phyloP scores from a whole-genome alignment of 2,113 vertebrate genomes.

The Peucedramus taeniatus region DNA sequence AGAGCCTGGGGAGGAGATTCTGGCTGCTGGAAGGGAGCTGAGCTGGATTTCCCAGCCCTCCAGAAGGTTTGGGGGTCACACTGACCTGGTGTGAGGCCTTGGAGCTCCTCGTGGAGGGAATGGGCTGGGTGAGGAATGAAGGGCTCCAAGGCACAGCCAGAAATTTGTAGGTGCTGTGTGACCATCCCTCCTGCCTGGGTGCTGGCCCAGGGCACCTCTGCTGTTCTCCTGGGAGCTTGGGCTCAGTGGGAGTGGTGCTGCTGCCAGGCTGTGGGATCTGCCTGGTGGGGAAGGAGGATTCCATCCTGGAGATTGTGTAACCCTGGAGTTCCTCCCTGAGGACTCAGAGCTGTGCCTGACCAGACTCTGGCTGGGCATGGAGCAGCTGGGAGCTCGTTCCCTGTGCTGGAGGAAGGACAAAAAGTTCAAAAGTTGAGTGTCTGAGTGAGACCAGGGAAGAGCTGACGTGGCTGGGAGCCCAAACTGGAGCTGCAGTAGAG shows the following conservation, averaged over 20 bases:
- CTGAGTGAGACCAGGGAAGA: background rate
- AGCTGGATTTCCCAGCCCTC: background rate
- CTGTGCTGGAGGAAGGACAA: background rate
- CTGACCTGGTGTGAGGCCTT: background rate
- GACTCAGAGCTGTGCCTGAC: background rate
- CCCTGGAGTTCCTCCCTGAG: background rate
- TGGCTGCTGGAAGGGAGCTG: background rate
- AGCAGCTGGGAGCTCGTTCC: background rate
- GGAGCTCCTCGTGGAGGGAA: background rate
- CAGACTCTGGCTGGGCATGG: background rate
- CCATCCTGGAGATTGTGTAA: background rate
- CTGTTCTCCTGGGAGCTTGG: background rate
- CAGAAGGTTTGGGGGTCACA: fast-evolving
- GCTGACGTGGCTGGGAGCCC: background rate
- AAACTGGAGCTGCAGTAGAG: background rate
- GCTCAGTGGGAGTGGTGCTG: fast-evolving
- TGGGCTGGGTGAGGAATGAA: background rate
- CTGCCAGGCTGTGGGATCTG: background rate
- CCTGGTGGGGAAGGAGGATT: background rate
- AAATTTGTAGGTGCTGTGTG: fast-evolving
- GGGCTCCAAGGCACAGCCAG: background rate
- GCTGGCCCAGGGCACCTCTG: background rate
- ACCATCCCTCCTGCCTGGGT: background rate
- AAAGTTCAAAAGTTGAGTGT: background rate
- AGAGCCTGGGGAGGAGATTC: background rate